phyloP scores from a whole-genome alignment of 2,113 vertebrate genomes.

The Geococcyx californianus region DNA sequence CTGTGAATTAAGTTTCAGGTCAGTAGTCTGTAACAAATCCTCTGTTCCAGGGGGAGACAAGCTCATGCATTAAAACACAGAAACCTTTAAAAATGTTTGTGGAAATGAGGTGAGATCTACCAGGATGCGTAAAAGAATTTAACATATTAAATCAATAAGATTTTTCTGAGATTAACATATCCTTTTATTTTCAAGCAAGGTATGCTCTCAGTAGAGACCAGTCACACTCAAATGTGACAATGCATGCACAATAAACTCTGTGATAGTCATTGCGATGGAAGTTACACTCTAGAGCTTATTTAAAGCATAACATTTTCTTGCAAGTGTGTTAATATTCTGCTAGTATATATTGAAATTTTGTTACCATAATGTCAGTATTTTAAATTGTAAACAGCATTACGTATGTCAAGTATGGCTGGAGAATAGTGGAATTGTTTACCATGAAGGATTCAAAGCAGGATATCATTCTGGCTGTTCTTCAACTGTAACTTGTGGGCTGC shows the following conservation, averaged over 20 bases:
- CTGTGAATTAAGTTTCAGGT: conserved; percentile 23
- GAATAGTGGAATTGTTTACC: neutral
- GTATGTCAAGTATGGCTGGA: neutral
- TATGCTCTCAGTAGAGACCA: neutral
- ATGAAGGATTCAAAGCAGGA: neutral
- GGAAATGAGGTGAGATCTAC: neutral
- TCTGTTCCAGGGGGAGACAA: neutral
- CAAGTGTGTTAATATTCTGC: neutral
- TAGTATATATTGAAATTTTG: neutral
- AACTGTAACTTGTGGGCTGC: neutral
- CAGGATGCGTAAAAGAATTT: neutral
- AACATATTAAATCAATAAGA: neutral
- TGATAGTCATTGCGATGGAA: neutral
- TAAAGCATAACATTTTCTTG: neutral
- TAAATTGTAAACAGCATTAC: neutral
- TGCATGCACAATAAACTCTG: neutral
- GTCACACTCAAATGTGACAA: neutral
- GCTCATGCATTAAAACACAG: neutral
- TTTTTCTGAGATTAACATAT: neutral
- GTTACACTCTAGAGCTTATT: neutral
- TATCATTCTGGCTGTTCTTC: neutral
- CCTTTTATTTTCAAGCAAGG: neutral
- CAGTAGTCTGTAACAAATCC: conserved; percentile 16
- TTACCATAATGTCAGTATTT: neutral
- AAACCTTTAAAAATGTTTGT: conserved; percentile 6